Conservation (phyloP, 1,140 invertebrate genomes). For the Drosophila pachea region DNA sequence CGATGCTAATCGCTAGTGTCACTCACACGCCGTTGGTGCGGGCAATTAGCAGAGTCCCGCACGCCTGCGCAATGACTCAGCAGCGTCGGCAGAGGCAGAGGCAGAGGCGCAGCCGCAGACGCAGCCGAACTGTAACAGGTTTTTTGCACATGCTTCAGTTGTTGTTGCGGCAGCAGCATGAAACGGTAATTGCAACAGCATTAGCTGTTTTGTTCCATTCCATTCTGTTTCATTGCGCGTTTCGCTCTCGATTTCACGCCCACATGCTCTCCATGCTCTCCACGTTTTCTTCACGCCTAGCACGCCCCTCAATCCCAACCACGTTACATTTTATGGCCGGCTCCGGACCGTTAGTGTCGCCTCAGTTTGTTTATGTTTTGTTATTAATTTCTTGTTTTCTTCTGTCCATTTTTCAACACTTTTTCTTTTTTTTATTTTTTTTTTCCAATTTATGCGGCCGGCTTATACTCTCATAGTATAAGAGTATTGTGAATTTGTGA, state of each 20-base stretch:
- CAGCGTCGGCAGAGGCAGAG: conserved; percentile 8
- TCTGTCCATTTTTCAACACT: conserved; percentile 9
- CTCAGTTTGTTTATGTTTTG: conserved; percentile 29
- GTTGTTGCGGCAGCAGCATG: conserved; percentile 2
- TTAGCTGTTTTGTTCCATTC: conserved; percentile 36
- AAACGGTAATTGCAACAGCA: conserved; percentile 35
- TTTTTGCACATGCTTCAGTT: conserved; percentile 9
- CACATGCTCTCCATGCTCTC: conserved; percentile 31
- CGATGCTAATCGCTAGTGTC: conserved; percentile 70
- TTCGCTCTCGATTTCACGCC: conserved; percentile 45
- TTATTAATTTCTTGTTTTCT: conserved; percentile 20
- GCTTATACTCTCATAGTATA: conserved; percentile 43
- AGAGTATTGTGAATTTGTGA: background rate
- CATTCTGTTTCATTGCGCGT: conserved; percentile 36
- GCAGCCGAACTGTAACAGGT: conserved; percentile 47
- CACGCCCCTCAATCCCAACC: background rate
- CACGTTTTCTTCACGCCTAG: conserved; percentile 17
- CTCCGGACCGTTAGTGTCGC: conserved; percentile 34
- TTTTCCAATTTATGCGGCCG: conserved; percentile 63
- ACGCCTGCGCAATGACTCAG: conserved; percentile 56
- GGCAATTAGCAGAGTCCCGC: conserved; percentile 66
- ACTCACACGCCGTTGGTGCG: conserved; percentile 51
- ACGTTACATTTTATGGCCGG: conserved; percentile 21
- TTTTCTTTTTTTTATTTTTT: conserved; percentile 36
- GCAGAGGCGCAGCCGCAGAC: conserved; percentile 18